Evolutionary conservation across 2,888 invertebrate species (phyloP).

Genomic region (Xanthia icteritia): DNA sequence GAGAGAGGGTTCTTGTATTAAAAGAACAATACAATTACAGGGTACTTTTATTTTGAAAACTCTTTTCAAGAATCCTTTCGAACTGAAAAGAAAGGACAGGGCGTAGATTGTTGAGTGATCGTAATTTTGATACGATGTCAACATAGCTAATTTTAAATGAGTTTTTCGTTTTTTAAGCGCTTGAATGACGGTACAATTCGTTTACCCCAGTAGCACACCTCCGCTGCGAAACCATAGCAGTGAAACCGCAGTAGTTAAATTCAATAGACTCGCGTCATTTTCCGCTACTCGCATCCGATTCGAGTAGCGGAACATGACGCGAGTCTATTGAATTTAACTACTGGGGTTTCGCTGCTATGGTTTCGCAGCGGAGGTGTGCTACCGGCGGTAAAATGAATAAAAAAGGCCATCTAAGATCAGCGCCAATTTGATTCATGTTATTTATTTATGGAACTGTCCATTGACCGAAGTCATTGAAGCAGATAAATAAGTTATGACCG

Average conservation of each 20-base stretch:
- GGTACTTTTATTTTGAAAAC: not conserved
- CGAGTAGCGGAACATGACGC: no score
- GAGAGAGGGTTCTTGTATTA: not conserved
- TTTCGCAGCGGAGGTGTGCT: no score
- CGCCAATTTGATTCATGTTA: slow-evolving; percentile 18
- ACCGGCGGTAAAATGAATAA: not conserved
- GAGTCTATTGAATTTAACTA: no score
- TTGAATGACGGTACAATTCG: not conserved
- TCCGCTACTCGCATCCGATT: no score
- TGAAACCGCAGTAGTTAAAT: no score
- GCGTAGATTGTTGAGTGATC: not conserved
- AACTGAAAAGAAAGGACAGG: not conserved
- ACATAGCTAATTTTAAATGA: not conserved
- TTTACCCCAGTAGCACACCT: no score
- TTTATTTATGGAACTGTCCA: slow-evolving; percentile 17
- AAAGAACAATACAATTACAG: not conserved
- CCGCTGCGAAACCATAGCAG: no score
- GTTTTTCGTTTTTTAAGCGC: not conserved
- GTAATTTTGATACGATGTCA: not conserved
- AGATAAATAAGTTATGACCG: slow-evolving; percentile 36
- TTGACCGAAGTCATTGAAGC: slow-evolving; percentile 45
- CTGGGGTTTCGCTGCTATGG: no score
- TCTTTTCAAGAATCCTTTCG: not conserved
- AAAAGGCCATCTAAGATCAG: slow-evolving; percentile 6
- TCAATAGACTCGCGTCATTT: no score